Percentiles rank a stretch among this genome's conserved stretches.
Evolutionary conservation across 2,113 vertebrate genomes (phyloP).

Genomic region (Thryonomys swinderianus): DNA sequence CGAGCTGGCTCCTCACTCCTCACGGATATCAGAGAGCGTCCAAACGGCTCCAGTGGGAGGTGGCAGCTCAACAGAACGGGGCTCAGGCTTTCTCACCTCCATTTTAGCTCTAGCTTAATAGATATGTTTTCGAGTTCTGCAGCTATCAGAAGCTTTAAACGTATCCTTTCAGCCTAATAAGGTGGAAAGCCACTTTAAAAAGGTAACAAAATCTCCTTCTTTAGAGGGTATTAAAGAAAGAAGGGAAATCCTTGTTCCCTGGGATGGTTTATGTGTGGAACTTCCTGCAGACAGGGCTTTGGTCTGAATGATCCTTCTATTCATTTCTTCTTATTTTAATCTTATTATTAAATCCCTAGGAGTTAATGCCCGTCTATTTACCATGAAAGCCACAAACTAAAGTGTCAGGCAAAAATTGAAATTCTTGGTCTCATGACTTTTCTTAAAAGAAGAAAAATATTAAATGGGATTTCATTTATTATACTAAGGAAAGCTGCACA

Average conservation of each 20-base stretch:
- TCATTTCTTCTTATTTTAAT: conserved; percentile 69
- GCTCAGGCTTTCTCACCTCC: background rate
- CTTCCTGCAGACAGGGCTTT: conserved; percentile 46
- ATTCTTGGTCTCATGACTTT: conserved; percentile 30
- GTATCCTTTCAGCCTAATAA: conserved; percentile 37
- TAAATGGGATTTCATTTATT: conserved; percentile 48
- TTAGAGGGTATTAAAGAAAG: conserved; percentile 50
- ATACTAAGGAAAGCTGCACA: background rate
- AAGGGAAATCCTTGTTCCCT: conserved; percentile 28
- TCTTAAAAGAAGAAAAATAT: conserved; percentile 51
- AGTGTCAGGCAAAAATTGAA: conserved; percentile 60
- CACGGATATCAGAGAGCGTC: background rate
- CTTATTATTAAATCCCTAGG: conserved; percentile 55
- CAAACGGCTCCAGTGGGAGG: background rate
- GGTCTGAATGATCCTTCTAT: conserved; percentile 53
- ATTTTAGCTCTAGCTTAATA: conserved; percentile 47
- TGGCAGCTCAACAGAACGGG: background rate
- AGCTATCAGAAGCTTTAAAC: conserved; percentile 32
- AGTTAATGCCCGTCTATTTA: conserved; percentile 53
- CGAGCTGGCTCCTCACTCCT: background rate
- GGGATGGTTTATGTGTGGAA: background rate
- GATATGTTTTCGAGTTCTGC: conserved; percentile 53
- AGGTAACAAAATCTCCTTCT: conserved; percentile 50
- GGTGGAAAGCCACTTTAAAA: conserved; percentile 43
- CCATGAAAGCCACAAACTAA: conserved; percentile 25